These are phyloP conservation scores for Theretra japonica DNA, from an alignment of 2,888 invertebrate genomes.

Conservation along the genomic window DNA sequence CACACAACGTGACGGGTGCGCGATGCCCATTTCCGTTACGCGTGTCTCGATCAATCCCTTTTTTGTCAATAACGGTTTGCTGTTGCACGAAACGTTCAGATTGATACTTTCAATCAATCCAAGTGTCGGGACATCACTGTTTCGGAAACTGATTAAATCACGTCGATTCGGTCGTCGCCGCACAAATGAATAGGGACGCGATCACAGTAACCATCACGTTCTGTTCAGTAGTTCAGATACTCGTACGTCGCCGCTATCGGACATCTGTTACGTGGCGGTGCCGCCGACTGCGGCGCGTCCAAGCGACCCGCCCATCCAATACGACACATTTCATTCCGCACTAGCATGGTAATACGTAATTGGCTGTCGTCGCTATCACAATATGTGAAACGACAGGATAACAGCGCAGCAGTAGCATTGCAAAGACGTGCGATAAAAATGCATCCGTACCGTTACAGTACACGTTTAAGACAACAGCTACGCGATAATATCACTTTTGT, in stretches of 20 bases:
- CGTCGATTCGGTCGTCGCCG: conserved; percentile 68
- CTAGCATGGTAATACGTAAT: not conserved
- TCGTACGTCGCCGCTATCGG: conserved; percentile 56
- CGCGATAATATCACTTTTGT: conserved; percentile 27
- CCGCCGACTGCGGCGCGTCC: conserved; percentile 29
- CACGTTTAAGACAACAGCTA: conserved; percentile 14
- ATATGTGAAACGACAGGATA: not conserved
- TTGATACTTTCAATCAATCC: conserved; percentile 81
- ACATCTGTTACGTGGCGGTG: conserved; percentile 54
- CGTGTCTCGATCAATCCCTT: conserved; percentile 78
- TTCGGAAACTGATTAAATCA: conserved; percentile 80
- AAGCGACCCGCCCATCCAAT: not conserved
- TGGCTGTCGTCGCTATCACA: not conserved
- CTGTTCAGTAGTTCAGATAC: conserved; percentile 62
- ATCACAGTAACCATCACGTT: conserved; percentile 74
- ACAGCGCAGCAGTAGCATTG: not conserved
- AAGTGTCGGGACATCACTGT: conserved; percentile 73
- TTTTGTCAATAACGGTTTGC: conserved; percentile 80
- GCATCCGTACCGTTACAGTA: conserved; percentile 15
- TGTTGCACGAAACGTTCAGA: conserved; percentile 77
- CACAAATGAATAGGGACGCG: conserved; percentile 67
- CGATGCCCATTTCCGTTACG: conserved; percentile 80
- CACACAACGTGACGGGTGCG: conserved; percentile 71
- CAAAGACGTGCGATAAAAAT: not conserved
- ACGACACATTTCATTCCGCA: conserved; percentile 14